Evolutionary conservation across 1,140 invertebrate species (phyloP), one percentile per base, ranked within the genome.

Genomic region (Macrotrachela quadricornifera): DNA sequence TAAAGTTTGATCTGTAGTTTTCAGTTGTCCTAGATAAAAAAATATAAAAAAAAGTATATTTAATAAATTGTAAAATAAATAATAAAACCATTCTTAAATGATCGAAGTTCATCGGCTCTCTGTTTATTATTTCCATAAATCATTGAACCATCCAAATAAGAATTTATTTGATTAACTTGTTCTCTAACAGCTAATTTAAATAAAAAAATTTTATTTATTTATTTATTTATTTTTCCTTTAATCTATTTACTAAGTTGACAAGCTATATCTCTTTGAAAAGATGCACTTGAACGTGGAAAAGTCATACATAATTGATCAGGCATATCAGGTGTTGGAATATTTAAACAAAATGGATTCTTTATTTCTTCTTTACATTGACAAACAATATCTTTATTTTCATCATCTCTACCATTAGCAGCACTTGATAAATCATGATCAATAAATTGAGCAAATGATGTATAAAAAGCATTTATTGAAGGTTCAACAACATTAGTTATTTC

Each of bases 131-230:
- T 78, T 0, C 76, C 36, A 60, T 91, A 90, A 10, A 85, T 78
- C 40, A 82, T 67, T 0, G 84, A 88, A 11, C 81, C 72, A 63
- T 91, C 86, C 71, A 90, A 69, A 61, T 75, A 88, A 1, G 81
- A 76, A 12, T 83, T 85, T 0, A 87, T 79, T n/a, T 75, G 75
- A 9, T 81, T 80, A 21, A 86, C 58, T 78, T 85, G 64, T 56
- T 78, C 74, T 51, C 76, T 39, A 18, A 17, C n/a, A 21, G 13
- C 17, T 18, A 45, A 48, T 49, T 15, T 10, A 4, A 30, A 4
- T 4, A 30, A 30, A 30, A 30, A 4, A 4, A 30, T 30, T 30
- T 30, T 30, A 4, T 2, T 30, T 4, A 30, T 2, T 4, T 4
- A 30, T 4, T 4, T 8, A 30, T 4, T 4, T 30, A 2, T 4